Evolutionary conservation across 2,888 invertebrate species (phyloP), one percentile per base, ranked within the genome.

Genomic region (Acanthopleura granulata): DNA sequence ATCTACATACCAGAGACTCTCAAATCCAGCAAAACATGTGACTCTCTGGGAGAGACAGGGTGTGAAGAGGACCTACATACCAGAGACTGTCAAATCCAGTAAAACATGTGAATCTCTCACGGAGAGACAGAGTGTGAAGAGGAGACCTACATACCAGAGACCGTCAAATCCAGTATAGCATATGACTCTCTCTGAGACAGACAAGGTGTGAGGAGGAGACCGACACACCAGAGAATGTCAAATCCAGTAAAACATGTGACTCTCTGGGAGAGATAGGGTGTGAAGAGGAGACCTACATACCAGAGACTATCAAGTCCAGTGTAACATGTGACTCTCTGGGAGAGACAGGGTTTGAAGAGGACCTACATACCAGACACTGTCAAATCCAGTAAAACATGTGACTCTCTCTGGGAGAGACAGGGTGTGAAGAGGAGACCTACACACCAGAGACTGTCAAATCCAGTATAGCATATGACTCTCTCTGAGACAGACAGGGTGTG

Each of bases 261-360:
- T 84, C 94, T 93, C 89, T 95, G 97, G 97, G 88, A 96, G 92
- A 0, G 94, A 93, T 29, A 95, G 91, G 0, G 96, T 95, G 89
- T 97, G 96, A 14, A 96, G 91, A 0, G 97, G 97, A 91, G n/a
- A n/a, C n/a, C n/a, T n/a, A n/a, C 78, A 77, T 80, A 90, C 90
- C 97, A 97, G 81, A 97, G 94, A 16, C 97, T 96, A 90, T 97
- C 97, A 87, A 97, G 97, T 3, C 96, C 96, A 78, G 92, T 92
- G 85, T 92, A 93, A 51, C 92, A 91, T 51, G 92, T 91, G 1
- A 96, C 97, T 84, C 94, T 93, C 89, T 95, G 97, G 97, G 88
- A 96, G 92, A 0, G 94, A 93, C 29, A 95, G 91, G 0, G 96
- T 95, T 89, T 97, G 96, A 14, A 96, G 91, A 0, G 97, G 97